Evolutionary conservation across 1,140 invertebrate genomes (phyloP).

Genomic region (Hestina assimilis): DNA sequence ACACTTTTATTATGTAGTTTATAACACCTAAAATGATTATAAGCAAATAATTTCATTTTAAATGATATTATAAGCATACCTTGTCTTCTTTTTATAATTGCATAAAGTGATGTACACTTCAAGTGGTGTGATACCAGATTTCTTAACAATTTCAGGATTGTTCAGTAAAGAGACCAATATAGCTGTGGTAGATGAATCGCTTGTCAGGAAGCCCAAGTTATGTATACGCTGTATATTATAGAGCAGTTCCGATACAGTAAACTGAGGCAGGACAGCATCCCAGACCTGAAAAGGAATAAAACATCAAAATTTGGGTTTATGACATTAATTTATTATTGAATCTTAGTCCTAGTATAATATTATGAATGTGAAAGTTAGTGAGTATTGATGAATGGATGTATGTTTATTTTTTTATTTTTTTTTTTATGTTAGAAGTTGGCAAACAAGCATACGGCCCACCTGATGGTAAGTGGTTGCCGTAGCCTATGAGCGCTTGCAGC

Average conservation of each 20-base stretch:
- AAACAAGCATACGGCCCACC: too few species aligned
- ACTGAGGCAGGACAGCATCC: constrained; percentile 80
- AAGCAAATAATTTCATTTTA: not conserved
- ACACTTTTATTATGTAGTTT: not conserved
- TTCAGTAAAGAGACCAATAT: constrained; percentile 53
- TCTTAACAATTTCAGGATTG: constrained; percentile 54
- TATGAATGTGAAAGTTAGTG: too few species aligned
- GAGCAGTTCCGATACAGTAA: constrained; percentile 80
- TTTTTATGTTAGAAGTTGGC: too few species aligned
- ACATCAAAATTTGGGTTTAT: too few species aligned
- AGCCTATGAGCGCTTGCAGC: too few species aligned
- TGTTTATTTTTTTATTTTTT: too few species aligned
- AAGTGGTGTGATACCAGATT: constrained; percentile 59
- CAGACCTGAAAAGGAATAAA: constrained; percentile 75
- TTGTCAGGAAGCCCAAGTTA: constrained; percentile 79
- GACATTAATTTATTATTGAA: too few species aligned
- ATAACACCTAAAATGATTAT: not conserved
- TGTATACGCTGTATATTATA: constrained; percentile 83
- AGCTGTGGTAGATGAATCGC: constrained; percentile 57
- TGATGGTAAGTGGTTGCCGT: too few species aligned
- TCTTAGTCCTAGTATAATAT: too few species aligned
- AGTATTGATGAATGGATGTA: too few species aligned
- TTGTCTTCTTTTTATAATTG: constrained; percentile 61
- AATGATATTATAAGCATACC: constrained; percentile 27
- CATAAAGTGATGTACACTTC: constrained; percentile 59